A percentile compares a stretch with the other conserved stretches of the same genome.
These are phyloP conservation scores for Chymomyza costata DNA, from an alignment of 1,140 invertebrate species.

Conservation along the genomic window DNA sequence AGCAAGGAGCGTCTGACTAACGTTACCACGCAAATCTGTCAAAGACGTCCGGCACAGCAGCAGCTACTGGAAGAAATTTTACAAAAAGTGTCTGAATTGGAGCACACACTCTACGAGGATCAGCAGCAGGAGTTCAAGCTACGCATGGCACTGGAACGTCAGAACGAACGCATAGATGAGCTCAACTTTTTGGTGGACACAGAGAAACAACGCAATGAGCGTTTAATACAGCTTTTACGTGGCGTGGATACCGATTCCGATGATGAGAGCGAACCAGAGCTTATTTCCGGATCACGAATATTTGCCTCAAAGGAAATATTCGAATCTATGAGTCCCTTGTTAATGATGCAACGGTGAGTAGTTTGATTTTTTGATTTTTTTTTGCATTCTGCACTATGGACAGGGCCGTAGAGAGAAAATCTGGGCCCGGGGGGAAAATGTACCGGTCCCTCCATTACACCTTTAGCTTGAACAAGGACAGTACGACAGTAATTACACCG, in stretches of 20 bases:
- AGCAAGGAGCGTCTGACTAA: neutral
- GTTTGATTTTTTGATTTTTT: neutral
- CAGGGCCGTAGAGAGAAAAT: no score
- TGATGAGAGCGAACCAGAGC: conserved; percentile 29
- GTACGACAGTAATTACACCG: no score
- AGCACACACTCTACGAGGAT: conserved; percentile 59
- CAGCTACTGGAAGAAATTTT: conserved; percentile 43
- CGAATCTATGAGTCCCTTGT: conserved; percentile 58
- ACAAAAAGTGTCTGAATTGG: conserved; percentile 46
- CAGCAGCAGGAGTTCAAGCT: conserved; percentile 58
- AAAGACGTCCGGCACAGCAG: conserved; percentile 23
- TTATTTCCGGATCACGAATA: conserved; percentile 1
- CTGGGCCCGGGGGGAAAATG: no score
- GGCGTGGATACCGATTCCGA: conserved; percentile 29
- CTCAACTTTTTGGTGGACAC: conserved; percentile 45
- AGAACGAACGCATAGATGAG: conserved; percentile 48
- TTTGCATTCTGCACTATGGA: no score
- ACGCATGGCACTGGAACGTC: conserved; percentile 47
- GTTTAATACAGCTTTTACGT: conserved; percentile 50
- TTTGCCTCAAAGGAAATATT: conserved; percentile 15
- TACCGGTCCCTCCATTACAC: no score
- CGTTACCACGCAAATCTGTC: conserved; percentile 8
- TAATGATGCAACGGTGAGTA: conserved; percentile 69
- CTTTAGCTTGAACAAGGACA: no score
- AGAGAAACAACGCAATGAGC: conserved; percentile 49